A percentile compares a stretch with the other conserved stretches of the same genome.
Evolutionary conservation across 2,797 vertebrate genomes (phyloP).

Genomic region (Corythornis leucogaster): DNA sequence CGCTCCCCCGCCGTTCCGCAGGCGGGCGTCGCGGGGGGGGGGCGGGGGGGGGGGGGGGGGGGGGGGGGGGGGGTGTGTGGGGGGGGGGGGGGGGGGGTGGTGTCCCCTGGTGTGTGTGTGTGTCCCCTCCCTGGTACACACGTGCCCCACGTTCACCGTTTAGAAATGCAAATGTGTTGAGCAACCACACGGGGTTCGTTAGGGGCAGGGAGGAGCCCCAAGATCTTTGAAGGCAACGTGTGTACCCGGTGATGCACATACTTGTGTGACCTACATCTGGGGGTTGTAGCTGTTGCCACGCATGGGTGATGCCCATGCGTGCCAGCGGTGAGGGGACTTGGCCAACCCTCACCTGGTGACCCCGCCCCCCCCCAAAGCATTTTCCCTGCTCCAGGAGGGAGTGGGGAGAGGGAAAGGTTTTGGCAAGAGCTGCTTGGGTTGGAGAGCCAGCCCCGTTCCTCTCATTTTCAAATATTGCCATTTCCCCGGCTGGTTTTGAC

Average conservation of each 20-base stretch:
- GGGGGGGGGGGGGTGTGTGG: too few relatives aligned
- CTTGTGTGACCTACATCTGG: neutral
- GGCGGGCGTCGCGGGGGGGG: neutral
- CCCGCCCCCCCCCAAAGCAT: neutral
- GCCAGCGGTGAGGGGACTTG: neutral
- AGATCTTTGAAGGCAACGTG: neutral
- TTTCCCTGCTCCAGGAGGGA: accelerated
- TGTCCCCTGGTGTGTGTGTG: neutral
- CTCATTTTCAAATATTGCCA: neutral
- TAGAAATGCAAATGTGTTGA: neutral
- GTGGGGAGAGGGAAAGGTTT: neutral
- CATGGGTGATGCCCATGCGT: neutral
- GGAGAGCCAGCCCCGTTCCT: neutral
- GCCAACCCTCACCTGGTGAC: neutral
- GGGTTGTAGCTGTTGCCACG: accelerated
- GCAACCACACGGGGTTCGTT: neutral
- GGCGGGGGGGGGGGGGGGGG: neutral
- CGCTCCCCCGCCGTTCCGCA: too few relatives aligned
- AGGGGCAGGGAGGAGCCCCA: neutral
- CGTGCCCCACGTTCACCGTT: neutral
- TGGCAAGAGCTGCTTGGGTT: accelerated
- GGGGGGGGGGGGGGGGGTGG: neutral
- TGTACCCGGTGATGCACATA: neutral
- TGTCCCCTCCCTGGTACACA: neutral
- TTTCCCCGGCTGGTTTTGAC: neutral